These are phyloP conservation scores for Prinia subflava DNA, from an alignment of 2,113 vertebrate species.

Conservation along the genomic window DNA sequence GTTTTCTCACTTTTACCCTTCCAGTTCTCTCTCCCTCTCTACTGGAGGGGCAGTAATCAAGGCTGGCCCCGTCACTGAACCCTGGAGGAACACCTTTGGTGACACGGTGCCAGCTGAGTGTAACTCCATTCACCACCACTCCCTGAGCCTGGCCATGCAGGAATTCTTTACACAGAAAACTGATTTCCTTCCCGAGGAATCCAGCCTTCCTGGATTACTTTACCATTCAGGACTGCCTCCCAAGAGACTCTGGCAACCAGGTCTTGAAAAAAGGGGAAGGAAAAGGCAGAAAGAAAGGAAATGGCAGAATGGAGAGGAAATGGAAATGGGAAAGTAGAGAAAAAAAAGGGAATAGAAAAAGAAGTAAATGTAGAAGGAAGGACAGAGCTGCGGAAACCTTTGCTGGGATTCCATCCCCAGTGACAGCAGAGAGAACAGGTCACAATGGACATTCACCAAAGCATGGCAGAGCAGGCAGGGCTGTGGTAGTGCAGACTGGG, in stretches of 20 bases:
- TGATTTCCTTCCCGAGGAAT: neutral
- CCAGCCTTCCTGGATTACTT: neutral
- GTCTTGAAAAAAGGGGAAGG: neutral
- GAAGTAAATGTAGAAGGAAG: neutral
- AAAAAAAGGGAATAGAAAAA: neutral
- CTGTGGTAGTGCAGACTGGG: neutral
- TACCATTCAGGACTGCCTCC: neutral
- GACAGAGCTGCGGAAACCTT: neutral
- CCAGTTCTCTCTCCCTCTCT: neutral
- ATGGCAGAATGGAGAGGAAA: neutral
- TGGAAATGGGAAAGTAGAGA: neutral
- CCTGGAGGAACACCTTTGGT: neutral
- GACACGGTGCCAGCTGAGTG: neutral
- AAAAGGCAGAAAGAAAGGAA: neutral
- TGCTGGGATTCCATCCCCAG: neutral
- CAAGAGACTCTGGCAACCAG: neutral
- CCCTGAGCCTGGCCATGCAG: neutral
- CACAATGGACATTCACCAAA: neutral
- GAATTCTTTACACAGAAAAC: neutral
- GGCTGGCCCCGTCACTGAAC: accelerated
- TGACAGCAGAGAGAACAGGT: neutral
- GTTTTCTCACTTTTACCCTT: neutral
- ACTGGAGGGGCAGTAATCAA: neutral
- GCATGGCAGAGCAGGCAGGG: neutral
- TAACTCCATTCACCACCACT: neutral